phyloP scores from a whole-genome alignment of 2,797 vertebrate species.

The Carapus acus region DNA sequence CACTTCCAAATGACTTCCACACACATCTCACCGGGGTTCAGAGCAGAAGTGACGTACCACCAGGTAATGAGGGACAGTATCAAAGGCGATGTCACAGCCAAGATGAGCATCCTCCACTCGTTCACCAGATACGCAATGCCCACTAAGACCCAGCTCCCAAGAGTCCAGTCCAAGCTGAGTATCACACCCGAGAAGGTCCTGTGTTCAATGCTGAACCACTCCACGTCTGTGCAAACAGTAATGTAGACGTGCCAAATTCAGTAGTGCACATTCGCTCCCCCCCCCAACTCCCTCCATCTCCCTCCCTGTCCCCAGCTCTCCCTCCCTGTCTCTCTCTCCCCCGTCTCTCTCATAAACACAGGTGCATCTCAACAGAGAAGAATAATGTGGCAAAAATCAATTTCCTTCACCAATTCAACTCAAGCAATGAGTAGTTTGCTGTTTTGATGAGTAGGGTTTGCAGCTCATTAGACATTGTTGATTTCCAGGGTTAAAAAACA shows the following conservation, averaged over 20 bases:
- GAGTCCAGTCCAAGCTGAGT: conserved; percentile 61
- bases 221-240: conserved; percentile 47
- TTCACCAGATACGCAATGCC: conserved; percentile 54
- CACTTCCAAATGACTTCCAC: neutral
- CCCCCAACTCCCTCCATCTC: no score
- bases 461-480: no score
- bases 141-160: conserved; percentile 54
- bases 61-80: conserved; percentile 62
- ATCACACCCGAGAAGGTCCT: conserved; percentile 60
- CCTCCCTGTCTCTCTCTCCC: no score
- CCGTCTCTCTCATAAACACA: no score
- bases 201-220: conserved; percentile 57
- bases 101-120: conserved; percentile 63
- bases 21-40: no score
- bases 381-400: no score
- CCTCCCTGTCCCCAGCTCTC: no score
- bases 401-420: no score
- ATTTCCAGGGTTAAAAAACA: no score
- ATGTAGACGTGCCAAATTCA: neutral
- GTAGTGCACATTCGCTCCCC: no score
- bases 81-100: conserved; percentile 70
- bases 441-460: no score
- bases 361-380: no score
- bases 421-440: neutral
- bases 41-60: neutral